Evolutionary conservation across 2,888 invertebrate species (phyloP), one percentile per base, ranked within the genome.

Genomic region (Subacronicta megacephala): DNA sequence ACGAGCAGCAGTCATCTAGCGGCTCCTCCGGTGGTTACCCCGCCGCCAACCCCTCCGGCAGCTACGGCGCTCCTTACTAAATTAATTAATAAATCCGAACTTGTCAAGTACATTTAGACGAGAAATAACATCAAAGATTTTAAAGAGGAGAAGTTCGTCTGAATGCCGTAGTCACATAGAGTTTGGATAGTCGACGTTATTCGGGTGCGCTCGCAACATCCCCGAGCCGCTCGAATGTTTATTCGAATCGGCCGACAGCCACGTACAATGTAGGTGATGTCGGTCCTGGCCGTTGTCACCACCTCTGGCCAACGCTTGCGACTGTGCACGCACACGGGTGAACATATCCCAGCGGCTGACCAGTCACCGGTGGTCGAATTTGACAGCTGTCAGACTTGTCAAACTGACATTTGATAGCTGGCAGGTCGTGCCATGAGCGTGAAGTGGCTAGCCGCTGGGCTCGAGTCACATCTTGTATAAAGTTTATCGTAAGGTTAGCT

Each of bases 61-160:
- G 96, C 92, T 97, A 97, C 90, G 97, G 97, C 84, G 96, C 95
- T 67, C 96, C 96, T 54, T 95, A 88, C 94, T 95, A 95, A 78
- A 62, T 56, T 51, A 67, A 35, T 52, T 42, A 58, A 62, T 16
- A 44, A 45, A 64, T 72, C 78, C 76, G 74, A 62, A 72, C 80
- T 65, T 63, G 45, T 52, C 50, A 57, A 72, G 54, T 51, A 65
- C 59, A 64, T 66, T 77, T 78, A 73, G 76, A 66, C 54, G 40
- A 50, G 45, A n/a, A 62, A 45, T 43, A 62, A 63, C 56, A 69
- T 63, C 61, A 44, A 65, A 66, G 54, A 58, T 44, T 49, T 35
- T 23, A 49, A 31, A 41, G 35, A 59, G 46, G 36, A 63, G 41
- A 38, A 47, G 23, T 37, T 20, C 43, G 66, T 70, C 79, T 77